Evolutionary conservation across 2,113 vertebrate genomes (phyloP).

Genomic region (Arizona elegans): DNA sequence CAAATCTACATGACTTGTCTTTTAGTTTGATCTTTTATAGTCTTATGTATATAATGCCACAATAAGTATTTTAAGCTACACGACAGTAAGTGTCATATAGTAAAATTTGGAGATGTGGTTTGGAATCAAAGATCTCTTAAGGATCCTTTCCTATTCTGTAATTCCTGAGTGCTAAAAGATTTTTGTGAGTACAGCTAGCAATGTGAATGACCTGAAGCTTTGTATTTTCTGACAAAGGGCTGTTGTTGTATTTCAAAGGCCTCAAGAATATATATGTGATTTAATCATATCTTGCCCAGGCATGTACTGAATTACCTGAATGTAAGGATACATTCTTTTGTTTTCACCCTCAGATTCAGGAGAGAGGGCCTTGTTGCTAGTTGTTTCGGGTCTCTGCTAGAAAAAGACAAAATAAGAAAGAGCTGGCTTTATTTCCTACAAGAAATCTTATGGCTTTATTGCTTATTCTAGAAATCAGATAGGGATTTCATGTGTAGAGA

Average conservation of each 20-base stretch:
- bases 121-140: background rate
- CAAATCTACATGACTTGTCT: background rate
- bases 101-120: background rate
- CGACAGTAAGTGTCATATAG: background rate
- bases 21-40: background rate
- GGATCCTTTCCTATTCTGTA: background rate
- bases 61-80: background rate
- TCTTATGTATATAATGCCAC: background rate
- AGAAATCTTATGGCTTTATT: background rate
- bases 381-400: background rate
- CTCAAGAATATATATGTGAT: background rate
- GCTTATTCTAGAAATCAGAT: background rate
- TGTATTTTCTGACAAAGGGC: background rate
- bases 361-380: background rate
- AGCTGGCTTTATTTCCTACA: background rate
- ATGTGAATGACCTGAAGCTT: background rate
- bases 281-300: background rate
- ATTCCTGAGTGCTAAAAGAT: background rate
- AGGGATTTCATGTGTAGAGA: background rate
- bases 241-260: background rate
- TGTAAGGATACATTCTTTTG: background rate
- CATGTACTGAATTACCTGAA: background rate
- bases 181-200: background rate
- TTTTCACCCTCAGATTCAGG: background rate
- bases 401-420: background rate